phyloP scores from a whole-genome alignment of 2,888 invertebrate genomes.

The Tridacna gigas region DNA sequence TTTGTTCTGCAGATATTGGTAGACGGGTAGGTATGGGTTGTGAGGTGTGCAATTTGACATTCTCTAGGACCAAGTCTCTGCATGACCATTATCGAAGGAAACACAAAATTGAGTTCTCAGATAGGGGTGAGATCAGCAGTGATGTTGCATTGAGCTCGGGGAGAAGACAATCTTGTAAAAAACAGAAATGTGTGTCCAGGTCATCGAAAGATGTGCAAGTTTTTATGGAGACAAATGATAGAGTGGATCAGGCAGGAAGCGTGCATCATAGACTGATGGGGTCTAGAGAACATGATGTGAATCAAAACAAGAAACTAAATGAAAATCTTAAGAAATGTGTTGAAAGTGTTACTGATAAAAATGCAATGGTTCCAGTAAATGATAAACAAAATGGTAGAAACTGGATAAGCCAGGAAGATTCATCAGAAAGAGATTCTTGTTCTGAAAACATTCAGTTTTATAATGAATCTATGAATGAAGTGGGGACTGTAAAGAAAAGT shows the following conservation, averaged over 20 bases:
- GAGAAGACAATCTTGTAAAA: not conserved
- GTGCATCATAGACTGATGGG: not conserved
- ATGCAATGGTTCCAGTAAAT: too few species aligned
- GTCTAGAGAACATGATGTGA: not conserved
- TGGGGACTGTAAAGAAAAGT: not conserved
- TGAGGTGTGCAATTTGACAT: slow-evolving; percentile 69
- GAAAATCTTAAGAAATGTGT: not conserved
- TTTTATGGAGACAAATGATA: not conserved
- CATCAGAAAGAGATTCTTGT: too few species aligned
- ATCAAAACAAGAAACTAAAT: too few species aligned
- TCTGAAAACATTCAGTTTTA: not conserved
- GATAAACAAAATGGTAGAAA: too few species aligned
- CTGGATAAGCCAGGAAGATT: too few species aligned
- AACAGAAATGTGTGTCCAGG: not conserved
- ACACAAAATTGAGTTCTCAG: slow-evolving; percentile 56
- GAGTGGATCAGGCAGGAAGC: not conserved
- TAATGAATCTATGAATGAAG: not conserved
- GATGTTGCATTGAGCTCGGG: not conserved
- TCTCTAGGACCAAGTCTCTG: slow-evolving; percentile 66
- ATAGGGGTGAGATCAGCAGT: not conserved
- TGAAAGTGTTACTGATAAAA: not conserved
- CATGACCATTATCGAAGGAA: slow-evolving; percentile 69
- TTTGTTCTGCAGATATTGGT: slow-evolving; percentile 50
- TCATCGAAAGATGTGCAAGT: not conserved
- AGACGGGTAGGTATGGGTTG: slow-evolving; percentile 63